Percentiles rank a stretch among this genome's conserved stretches.
Conservation (phyloP, 2,113 vertebrate genomes). For the Vombatus ursinus region DNA sequence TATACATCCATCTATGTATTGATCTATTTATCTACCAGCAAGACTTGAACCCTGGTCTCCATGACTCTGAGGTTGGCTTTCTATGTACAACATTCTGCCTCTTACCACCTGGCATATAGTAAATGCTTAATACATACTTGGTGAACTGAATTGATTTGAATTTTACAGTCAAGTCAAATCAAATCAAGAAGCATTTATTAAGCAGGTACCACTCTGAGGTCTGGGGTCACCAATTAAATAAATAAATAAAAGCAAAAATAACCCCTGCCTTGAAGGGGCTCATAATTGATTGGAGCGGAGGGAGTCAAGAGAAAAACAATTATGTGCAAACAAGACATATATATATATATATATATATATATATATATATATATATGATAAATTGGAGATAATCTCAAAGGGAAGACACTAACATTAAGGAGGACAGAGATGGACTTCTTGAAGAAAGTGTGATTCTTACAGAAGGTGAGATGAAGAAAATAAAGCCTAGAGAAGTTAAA, state of each 20-base stretch:
- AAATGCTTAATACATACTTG: neutral
- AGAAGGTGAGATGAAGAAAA: neutral
- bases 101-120: neutral
- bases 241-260: too few species aligned
- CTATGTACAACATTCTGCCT: neutral
- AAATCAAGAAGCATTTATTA: neutral
- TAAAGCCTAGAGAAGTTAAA: neutral
- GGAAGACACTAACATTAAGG: neutral
- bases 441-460: neutral
- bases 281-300: neutral
- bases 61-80: neutral
- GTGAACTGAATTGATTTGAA: neutral
- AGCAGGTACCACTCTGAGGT: neutral
- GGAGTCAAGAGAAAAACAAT: neutral
- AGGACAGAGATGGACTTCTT: neutral
- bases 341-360: neutral
- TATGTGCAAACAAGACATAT: neutral
- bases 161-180: neutral
- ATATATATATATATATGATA: neutral
- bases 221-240: neutral
- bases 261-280: neutral
- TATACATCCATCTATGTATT: too few species aligned
- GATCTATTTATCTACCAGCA: neutral
- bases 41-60: neutral
- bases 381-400: neutral